Evolutionary conservation across 2,888 invertebrate genomes (phyloP).

Genomic region (Agriopis marginaria): DNA sequence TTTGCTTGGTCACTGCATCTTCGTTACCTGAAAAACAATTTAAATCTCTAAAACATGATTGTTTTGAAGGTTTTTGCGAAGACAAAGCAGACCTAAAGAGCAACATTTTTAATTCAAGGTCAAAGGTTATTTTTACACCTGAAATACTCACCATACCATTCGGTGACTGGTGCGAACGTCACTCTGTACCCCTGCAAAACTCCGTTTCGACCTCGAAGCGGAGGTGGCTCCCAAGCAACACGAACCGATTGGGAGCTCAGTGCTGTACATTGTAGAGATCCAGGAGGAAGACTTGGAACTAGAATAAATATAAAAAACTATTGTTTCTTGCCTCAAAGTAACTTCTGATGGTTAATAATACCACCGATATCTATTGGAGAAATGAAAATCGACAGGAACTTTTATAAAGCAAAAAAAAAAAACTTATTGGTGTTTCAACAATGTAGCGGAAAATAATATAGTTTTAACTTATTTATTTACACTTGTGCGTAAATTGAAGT

Average conservation of each 20-base stretch:
- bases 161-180: slow-evolving; percentile 91
- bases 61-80: background rate
- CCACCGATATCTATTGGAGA: too few species aligned
- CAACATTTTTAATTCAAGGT: background rate
- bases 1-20: slow-evolving; percentile 92
- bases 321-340: background rate
- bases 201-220: slow-evolving; percentile 93
- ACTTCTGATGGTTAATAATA: too few species aligned
- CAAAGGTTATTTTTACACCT: background rate
- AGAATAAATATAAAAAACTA: slow-evolving; percentile 43
- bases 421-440: too few species aligned
- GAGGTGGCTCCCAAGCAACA: slow-evolving; percentile 94
- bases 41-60: slow-evolving; percentile 28
- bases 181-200: slow-evolving; percentile 94
- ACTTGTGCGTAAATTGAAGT: background rate
- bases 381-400: too few species aligned
- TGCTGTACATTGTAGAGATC: slow-evolving; percentile 93
- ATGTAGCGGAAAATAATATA: background rate
- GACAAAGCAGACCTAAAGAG: background rate
- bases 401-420: too few species aligned
- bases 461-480: background rate
- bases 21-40: slow-evolving; percentile 87
- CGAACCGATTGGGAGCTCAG: slow-evolving; percentile 94
- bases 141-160: slow-evolving; percentile 90
- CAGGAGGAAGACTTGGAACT: slow-evolving; percentile 95